Evolutionary conservation across 2,113 vertebrate genomes (phyloP).

Genomic region (Rhinopomastus cyanomelas): DNA sequence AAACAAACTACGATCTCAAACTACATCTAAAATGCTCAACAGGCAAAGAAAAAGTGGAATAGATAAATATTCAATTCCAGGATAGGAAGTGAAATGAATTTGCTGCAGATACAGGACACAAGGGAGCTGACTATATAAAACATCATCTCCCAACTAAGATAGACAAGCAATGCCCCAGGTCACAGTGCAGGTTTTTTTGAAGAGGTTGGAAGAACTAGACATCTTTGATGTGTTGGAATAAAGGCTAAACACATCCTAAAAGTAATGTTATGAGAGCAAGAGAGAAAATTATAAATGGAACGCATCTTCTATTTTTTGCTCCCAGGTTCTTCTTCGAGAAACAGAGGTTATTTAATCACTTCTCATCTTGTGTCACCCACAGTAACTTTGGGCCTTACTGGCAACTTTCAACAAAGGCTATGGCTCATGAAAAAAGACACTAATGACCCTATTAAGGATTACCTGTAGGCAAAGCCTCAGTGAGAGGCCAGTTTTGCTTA

Average conservation of each 20-base stretch:
- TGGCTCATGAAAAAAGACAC: background rate
- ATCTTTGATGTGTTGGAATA: background rate
- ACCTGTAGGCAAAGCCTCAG: background rate
- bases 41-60: background rate
- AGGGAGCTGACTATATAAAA: slow-evolving; percentile 16
- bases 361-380: background rate
- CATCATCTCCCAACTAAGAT: background rate
- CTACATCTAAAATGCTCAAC: background rate
- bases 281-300: slow-evolving; percentile 21
- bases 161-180: slow-evolving; percentile 15
- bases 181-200: background rate
- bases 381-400: background rate
- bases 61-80: background rate
- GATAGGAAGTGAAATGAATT: background rate
- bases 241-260: background rate
- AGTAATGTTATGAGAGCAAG: background rate
- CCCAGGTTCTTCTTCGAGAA: background rate
- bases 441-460: background rate
- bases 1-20: background rate
- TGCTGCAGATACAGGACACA: background rate
- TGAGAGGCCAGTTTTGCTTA: background rate
- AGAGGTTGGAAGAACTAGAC: background rate
- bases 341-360: background rate
- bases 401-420: background rate
- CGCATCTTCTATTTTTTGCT: background rate